These are phyloP conservation scores for Actinia tenebrosa DNA, from an alignment of 64 coral and sea anemone genomes.

Conservation along the genomic window DNA sequence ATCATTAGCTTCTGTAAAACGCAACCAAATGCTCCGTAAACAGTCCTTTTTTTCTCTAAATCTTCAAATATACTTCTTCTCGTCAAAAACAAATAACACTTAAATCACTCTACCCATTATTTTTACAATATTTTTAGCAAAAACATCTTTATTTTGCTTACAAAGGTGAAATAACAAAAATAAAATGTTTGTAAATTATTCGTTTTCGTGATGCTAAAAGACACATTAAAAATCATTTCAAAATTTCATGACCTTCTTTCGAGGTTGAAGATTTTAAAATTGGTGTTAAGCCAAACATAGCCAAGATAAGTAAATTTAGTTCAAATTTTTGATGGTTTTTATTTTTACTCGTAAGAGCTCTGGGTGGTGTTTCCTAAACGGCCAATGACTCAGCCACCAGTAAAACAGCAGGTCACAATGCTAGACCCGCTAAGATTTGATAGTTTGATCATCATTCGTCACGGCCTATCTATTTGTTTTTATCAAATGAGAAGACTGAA, in stretches of 20 bases:
- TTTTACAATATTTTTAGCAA: neutral
- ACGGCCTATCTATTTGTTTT: neutral
- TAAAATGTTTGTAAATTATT: neutral
- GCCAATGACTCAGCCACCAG: neutral
- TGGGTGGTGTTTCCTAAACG: neutral
- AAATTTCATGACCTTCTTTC: neutral
- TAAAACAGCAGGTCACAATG: neutral
- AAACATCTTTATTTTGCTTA: neutral
- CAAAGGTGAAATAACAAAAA: neutral
- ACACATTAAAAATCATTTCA: neutral
- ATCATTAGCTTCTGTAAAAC: no score
- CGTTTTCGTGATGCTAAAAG: no score
- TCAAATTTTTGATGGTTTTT: neutral
- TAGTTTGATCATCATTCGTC: neutral
- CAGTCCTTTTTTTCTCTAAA: no score
- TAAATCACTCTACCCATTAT: neutral
- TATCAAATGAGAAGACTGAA: neutral
- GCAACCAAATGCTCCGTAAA: no score
- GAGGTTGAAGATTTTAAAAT: neutral
- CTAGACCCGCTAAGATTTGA: neutral
- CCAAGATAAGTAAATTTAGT: neutral
- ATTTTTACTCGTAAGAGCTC: neutral
- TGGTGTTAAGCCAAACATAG: neutral
- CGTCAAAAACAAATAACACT: no score
- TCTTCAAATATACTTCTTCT: no score